Evolutionary conservation across 2,797 vertebrate species (phyloP).

Genomic region (Salarias fasciatus): DNA sequence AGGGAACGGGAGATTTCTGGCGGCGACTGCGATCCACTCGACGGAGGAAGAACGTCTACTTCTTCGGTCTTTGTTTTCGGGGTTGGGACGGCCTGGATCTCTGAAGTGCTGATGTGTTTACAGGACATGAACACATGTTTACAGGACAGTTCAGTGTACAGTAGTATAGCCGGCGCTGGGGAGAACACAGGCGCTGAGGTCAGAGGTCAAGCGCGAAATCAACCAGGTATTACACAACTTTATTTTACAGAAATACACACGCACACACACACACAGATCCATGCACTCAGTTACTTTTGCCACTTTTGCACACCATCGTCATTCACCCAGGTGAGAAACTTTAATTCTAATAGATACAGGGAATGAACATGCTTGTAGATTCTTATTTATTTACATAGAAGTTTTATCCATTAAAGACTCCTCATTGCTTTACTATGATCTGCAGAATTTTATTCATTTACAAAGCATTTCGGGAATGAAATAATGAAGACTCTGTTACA

Average conservation of each 20-base stretch:
- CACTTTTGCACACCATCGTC: constrained; percentile 55
- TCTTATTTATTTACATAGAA: constrained; percentile 55
- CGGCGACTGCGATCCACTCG: not conserved
- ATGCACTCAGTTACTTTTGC: constrained; percentile 27
- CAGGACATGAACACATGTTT: constrained; percentile 67
- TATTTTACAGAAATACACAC: constrained; percentile 8
- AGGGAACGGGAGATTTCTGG: constrained; percentile 10
- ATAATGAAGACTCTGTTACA: constrained; percentile 49
- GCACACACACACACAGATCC: constrained; percentile 42
- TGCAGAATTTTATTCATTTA: constrained; percentile 66
- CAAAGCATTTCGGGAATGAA: constrained; percentile 60
- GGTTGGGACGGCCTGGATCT: constrained; percentile 16
- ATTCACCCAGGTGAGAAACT: constrained; percentile 40
- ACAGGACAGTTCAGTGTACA: constrained; percentile 55
- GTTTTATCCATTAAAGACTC: constrained; percentile 58
- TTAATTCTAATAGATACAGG: constrained; percentile 60
- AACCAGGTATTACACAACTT: constrained; percentile 77
- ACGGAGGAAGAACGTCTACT: constrained; percentile 15
- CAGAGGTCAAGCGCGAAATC: constrained; percentile 60
- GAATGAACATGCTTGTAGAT: constrained; percentile 62
- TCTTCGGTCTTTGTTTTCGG: constrained; percentile 48
- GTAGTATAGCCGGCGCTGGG: constrained; percentile 30
- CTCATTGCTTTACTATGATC: constrained; percentile 49
- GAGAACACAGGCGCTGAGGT: constrained; percentile 39
- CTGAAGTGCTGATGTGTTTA: constrained; percentile 49